phyloP scores from a whole-genome alignment of 2,888 invertebrate species.

The Brachynemurus nebulosus region DNA sequence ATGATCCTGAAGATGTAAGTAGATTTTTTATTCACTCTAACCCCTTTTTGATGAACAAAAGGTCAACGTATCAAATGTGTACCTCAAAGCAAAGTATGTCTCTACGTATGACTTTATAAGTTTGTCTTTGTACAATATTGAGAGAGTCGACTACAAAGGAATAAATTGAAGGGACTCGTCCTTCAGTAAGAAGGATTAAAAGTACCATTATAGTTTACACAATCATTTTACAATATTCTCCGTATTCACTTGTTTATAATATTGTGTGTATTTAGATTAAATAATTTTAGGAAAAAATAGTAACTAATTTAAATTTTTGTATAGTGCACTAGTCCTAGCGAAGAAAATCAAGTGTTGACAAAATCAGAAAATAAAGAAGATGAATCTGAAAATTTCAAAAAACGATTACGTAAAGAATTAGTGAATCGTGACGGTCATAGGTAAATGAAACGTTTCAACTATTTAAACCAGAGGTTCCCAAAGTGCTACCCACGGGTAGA shows the following conservation, averaged over 20 bases:
- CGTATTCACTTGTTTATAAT: too few relatives aligned
- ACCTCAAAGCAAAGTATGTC: background rate
- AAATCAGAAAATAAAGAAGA: slow-evolving; percentile 37
- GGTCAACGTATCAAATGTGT: too few relatives aligned
- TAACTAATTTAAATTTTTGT: slow-evolving; percentile 5
- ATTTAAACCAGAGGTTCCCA: too few relatives aligned
- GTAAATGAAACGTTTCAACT: slow-evolving; percentile 34
- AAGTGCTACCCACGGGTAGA: too few relatives aligned
- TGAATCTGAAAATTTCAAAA: slow-evolving; percentile 69
- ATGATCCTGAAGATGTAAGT: slow-evolving; percentile 30
- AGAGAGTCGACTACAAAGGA: background rate
- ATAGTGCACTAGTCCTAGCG: slow-evolving; percentile 23
- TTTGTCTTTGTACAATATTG: background rate
- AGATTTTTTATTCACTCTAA: too few relatives aligned
- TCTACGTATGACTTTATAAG: background rate
- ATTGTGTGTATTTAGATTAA: too few relatives aligned
- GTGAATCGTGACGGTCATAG: slow-evolving; percentile 72
- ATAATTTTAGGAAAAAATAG: too few relatives aligned
- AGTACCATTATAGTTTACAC: too few relatives aligned
- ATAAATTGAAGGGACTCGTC: background rate
- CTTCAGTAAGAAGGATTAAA: too few relatives aligned
- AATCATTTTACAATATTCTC: too few relatives aligned
- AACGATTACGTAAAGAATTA: slow-evolving; percentile 66
- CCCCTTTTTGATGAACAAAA: too few relatives aligned
- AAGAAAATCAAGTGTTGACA: slow-evolving; percentile 23